These are phyloP conservation scores for Pygoscelis adeliae DNA, from an alignment of 2,113 vertebrate genomes.

Conservation along the genomic window DNA sequence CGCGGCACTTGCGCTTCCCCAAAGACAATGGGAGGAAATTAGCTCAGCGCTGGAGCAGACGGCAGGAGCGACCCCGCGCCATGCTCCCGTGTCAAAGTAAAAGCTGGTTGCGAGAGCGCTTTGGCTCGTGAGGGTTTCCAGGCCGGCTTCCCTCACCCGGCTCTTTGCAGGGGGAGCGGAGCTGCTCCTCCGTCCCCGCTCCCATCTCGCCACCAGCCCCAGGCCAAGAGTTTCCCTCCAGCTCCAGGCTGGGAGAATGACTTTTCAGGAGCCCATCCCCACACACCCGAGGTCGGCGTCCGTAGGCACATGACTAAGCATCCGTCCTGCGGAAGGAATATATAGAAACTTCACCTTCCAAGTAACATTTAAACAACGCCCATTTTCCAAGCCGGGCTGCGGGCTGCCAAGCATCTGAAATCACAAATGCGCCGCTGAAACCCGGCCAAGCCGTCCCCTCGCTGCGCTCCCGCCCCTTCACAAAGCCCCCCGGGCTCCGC, in stretches of 20 bases:
- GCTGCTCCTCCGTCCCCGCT: neutral
- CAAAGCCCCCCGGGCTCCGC: neutral
- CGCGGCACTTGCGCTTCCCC: neutral
- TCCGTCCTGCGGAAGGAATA: neutral
- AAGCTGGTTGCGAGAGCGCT: neutral
- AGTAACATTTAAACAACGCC: neutral
- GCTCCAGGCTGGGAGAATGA: neutral
- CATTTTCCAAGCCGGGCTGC: neutral
- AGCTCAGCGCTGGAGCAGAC: neutral
- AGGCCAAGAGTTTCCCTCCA: neutral
- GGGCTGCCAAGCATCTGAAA: neutral
- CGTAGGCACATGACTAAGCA: neutral
- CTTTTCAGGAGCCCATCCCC: neutral
- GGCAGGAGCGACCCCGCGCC: rapidly evolving
- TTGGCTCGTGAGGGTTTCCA: neutral
- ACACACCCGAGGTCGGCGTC: rapidly evolving
- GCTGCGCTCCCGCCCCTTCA: rapidly evolving
- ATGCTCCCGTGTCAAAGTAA: neutral
- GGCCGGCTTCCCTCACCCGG: neutral
- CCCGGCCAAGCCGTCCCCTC: neutral
- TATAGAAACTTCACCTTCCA: neutral
- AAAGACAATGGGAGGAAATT: slow-evolving; percentile 27
- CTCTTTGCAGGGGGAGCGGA: rapidly evolving
- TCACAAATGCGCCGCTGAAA: neutral
- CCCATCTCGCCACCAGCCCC: neutral